Evolutionary conservation across 2,888 invertebrate species (phyloP), one percentile per base, ranked within the genome.

Genomic region (Lithophane leautieri): DNA sequence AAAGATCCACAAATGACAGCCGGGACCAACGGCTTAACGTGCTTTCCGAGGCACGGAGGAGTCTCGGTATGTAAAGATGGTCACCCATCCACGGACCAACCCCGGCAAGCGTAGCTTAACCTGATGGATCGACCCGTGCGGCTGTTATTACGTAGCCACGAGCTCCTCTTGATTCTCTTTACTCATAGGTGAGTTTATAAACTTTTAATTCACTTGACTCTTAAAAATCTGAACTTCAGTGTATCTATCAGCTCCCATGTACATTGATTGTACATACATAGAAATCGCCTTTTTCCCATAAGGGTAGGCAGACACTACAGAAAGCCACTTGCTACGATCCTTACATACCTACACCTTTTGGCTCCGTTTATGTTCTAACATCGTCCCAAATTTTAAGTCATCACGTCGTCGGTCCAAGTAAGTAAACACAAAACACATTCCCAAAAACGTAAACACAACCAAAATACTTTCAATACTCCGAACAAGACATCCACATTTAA

Each of bases 401-500:
- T 60, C 2, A 34, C 56, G 25, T 50, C 22, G 2, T 52, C 22
- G 0, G n/a, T n/a, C 14, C 14, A 25, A 25, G 25, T 25, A 12
- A 25, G n/a, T 56, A 25, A 44, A 25, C 19, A 65, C 22, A 14
- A 28, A 42, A 42, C n/a, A 42, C 34, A 42, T 42, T 25, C 9
- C 12, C 2, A 47, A 34, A 60, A 62, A 54, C 1, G 44, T 6
- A 19, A 58, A 28, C 16, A 16, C 0, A 4, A 22, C 3, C 11
- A 54, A 42, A 25, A 76, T 56, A 63, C 3, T 28, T 34, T 1
- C 8, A 28, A 54, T 19, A 44, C 11, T 14, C 19, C n/a, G 50
- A 63, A 60, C 25, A 65, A 70, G 22, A 63, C 40, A 78, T 52
- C 61, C 14, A 58, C 25, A 67, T 74, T 74, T 16, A 74, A 58